A percentile compares a stretch with the other conserved stretches of the same genome.
Evolutionary conservation across 2,113 vertebrate genomes (phyloP).

Genomic region (Mobula hypostoma): DNA sequence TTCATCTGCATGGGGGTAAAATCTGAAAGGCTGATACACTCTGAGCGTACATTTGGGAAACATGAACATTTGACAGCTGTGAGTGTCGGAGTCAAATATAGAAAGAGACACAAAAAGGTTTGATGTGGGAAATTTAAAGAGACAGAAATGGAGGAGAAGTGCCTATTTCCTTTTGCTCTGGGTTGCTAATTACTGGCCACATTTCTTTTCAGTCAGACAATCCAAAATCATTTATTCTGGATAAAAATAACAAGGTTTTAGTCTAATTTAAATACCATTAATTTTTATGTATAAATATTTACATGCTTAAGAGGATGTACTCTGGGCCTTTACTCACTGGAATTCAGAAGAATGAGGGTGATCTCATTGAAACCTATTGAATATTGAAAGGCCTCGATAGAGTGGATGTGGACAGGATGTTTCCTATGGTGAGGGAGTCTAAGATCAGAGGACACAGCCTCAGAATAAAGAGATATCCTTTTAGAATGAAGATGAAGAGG

Average conservation of each 20-base stretch:
- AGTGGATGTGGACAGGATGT: no score
- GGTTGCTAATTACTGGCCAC: background rate
- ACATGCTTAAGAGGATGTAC: background rate
- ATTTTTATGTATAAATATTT: background rate
- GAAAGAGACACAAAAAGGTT: background rate
- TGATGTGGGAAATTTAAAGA: background rate
- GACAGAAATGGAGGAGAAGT: background rate
- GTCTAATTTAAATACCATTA: background rate
- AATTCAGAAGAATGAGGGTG: no score
- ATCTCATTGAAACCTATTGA: no score
- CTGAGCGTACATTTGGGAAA: background rate
- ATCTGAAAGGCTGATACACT: conserved; percentile 3
- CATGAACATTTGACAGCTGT: conserved; percentile 12
- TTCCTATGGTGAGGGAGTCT: no score
- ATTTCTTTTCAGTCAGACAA: background rate
- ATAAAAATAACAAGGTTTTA: background rate
- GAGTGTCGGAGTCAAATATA: background rate
- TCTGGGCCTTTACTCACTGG: no score
- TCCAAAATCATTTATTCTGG: background rate
- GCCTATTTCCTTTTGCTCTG: background rate
- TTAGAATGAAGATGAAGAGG: no score
- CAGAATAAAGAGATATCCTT: no score
- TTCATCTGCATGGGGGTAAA: background rate
- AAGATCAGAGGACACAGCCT: no score
- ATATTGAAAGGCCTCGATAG: no score